Evolutionary conservation across 2,888 invertebrate genomes (phyloP).

Genomic region (Candidula unifasciata): DNA sequence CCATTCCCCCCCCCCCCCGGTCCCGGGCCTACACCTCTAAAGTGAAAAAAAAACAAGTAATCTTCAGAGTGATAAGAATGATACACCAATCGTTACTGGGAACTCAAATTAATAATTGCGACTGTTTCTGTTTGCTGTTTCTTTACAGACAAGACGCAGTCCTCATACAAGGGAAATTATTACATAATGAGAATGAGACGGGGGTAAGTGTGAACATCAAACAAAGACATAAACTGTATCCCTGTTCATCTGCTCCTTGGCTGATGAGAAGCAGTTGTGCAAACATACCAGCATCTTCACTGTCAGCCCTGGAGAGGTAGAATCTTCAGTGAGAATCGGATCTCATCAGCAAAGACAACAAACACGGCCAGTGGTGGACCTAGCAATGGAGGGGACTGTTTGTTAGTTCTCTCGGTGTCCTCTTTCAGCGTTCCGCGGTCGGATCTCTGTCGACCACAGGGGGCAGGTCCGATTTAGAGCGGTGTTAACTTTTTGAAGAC

Average conservation of each 20-base stretch:
- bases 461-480: not conserved
- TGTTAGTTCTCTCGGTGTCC: not conserved
- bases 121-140: too few relatives aligned
- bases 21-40: too few relatives aligned
- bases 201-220: not conserved
- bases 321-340: not conserved
- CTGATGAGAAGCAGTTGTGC: constrained; percentile 12
- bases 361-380: not conserved
- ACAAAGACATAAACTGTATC: not conserved
- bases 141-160: too few relatives aligned
- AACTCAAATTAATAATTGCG: too few relatives aligned
- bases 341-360: constrained; percentile 14
- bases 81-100: too few relatives aligned
- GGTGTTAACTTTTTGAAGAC: not conserved
- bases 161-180: not conserved
- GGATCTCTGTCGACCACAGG: not conserved
- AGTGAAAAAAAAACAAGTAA: too few relatives aligned
- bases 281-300: not conserved
- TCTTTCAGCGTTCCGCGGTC: not conserved
- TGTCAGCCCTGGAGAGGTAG: not conserved
- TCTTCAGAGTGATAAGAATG: too few relatives aligned
- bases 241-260: not conserved
- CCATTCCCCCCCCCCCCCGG: too few relatives aligned
- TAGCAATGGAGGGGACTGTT: not conserved
- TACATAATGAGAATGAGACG: not conserved